These are phyloP conservation scores for Agrenia bidenticulata DNA, from an alignment of 2,888 invertebrate genomes.

Conservation along the genomic window DNA sequence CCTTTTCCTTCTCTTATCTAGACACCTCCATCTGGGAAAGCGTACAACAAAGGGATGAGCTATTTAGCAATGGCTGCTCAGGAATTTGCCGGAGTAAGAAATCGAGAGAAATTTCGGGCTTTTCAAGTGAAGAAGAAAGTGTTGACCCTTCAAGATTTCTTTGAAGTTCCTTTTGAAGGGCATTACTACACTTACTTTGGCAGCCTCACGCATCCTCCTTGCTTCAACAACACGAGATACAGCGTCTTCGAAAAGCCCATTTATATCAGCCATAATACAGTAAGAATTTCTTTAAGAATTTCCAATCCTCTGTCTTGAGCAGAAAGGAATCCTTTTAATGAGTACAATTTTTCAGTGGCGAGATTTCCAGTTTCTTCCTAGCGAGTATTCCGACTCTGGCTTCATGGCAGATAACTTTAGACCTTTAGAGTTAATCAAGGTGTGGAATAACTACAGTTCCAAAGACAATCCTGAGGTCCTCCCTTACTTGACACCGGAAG, in stretches of 20 bases:
- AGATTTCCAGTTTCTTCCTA: constrained; percentile 14
- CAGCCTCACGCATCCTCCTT: constrained; percentile 28
- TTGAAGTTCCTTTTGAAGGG: not conserved
- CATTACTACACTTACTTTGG: constrained; percentile 28
- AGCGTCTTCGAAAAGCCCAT: constrained; percentile 25
- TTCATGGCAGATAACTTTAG: constrained; percentile 16
- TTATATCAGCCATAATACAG: constrained; percentile 8
- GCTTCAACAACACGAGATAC: constrained; percentile 24
- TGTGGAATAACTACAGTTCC: not conserved
- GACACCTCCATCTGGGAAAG: not conserved
- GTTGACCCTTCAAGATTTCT: constrained; percentile 22
- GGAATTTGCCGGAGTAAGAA: constrained; percentile 8
- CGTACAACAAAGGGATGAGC: constrained; percentile 11
- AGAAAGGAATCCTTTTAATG: too few relatives aligned
- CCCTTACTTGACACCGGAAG: not conserved
- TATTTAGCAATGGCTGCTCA: constrained; percentile 15
- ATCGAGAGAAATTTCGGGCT: constrained; percentile 4
- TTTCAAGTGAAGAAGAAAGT: constrained; percentile 5
- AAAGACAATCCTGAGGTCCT: not conserved
- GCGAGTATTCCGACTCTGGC: constrained; percentile 5
- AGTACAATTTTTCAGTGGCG: constrained; percentile 16
- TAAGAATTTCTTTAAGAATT: too few relatives aligned
- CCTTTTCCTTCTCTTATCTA: too few relatives aligned
- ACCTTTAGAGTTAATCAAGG: not conserved
- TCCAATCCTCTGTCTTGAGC: too few relatives aligned